These are phyloP conservation scores for Protomyctophum bolini DNA, from an alignment of 2,113 vertebrate species.

Conservation along the genomic window DNA sequence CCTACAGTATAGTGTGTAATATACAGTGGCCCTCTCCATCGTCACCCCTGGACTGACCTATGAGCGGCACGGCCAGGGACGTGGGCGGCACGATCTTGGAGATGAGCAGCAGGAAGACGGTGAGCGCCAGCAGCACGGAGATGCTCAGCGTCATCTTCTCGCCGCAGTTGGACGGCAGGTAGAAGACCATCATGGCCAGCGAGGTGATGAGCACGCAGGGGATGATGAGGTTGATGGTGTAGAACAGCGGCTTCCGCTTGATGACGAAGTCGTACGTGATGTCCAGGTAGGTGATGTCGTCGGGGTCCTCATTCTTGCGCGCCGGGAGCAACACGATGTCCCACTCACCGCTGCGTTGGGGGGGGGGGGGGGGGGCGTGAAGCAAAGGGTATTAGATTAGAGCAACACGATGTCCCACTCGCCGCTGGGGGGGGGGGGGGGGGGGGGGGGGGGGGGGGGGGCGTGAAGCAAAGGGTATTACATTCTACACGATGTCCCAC, in stretches of 20 bases:
- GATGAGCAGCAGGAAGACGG: slow-evolving; percentile 84
- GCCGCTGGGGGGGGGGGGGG: no score
- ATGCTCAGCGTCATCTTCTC: slow-evolving; percentile 84
- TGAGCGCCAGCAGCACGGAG: slow-evolving; percentile 82
- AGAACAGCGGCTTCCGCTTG: slow-evolving; percentile 82
- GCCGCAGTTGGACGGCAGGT: slow-evolving; percentile 82
- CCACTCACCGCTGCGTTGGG: slow-evolving; percentile 78
- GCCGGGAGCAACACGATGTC: slow-evolving; percentile 83
- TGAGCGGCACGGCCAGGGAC: slow-evolving; percentile 82
- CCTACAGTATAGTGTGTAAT: no score
- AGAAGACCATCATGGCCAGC: slow-evolving; percentile 82
- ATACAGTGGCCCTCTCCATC: not conserved
- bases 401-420: no score
- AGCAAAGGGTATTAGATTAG: no score
- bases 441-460: no score
- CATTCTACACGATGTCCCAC: no score
- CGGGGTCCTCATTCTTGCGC: slow-evolving; percentile 80
- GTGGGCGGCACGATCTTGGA: slow-evolving; percentile 85
- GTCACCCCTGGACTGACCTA: slow-evolving; percentile 62
- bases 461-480: no score
- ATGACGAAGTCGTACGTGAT: slow-evolving; percentile 84
- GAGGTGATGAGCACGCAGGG: slow-evolving; percentile 83
- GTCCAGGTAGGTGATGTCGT: slow-evolving; percentile 80
- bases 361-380: no score
- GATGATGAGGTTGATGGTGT: slow-evolving; percentile 84